phyloP scores from a whole-genome alignment of 2,113 vertebrate species.

The Osmerus mordax region DNA sequence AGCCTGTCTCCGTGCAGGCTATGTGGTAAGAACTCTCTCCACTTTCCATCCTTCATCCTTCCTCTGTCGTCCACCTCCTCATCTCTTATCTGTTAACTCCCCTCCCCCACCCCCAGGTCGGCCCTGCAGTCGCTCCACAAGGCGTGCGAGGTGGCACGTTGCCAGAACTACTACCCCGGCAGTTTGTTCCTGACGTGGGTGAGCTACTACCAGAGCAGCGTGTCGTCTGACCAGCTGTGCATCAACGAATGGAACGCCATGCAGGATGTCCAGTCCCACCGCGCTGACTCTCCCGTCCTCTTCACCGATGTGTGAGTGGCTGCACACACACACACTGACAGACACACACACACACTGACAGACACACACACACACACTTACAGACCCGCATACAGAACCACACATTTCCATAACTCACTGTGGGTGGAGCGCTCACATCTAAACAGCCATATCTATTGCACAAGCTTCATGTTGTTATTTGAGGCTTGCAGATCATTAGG shows the following conservation, averaged over 20 bases:
- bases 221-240: constrained; percentile 89
- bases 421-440: too few species aligned
- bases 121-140: constrained; percentile 96
- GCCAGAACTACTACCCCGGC: constrained; percentile 95
- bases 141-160: constrained; percentile 91
- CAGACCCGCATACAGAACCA: constrained; percentile 3
- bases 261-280: constrained; percentile 95
- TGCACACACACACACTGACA: background rate
- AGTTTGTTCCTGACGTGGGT: constrained; percentile 98
- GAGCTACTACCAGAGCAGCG: constrained; percentile 96
- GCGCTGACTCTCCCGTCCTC: constrained; percentile 89
- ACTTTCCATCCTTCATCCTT: background rate
- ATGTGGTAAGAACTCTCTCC: constrained; percentile 85
- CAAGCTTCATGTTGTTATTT: too few species aligned
- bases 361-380: constrained; percentile 4
- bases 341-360: constrained; percentile 10
- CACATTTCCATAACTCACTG: background rate
- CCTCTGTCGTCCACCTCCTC: constrained; percentile 10
- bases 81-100: constrained; percentile 19
- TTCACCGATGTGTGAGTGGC: constrained; percentile 92
- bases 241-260: constrained; percentile 98
- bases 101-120: constrained; percentile 75
- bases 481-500: too few species aligned
- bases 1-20: constrained; percentile 96
- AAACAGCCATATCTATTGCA: background rate